These are phyloP conservation scores for Hemibagrus guttatus DNA, from an alignment of 2,797 vertebrate genomes.

Conservation along the genomic window DNA sequence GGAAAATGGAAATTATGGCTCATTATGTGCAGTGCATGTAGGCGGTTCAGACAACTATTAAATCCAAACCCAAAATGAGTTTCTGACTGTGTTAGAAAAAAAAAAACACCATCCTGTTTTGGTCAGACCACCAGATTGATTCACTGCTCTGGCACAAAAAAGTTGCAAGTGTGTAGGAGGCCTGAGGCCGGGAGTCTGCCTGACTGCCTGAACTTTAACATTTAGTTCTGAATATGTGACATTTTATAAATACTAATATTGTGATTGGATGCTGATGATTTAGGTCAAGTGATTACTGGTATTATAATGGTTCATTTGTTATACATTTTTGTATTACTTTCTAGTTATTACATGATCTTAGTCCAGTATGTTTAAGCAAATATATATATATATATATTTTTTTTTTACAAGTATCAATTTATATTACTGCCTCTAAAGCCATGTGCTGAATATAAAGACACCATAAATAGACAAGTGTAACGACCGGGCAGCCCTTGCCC, in stretches of 20 bases:
- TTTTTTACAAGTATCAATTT: not conserved
- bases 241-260: not conserved
- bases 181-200: not conserved
- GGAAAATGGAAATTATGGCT: not conserved
- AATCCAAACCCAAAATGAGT: not conserved
- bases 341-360: not conserved
- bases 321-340: not conserved
- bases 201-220: not conserved
- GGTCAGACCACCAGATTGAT: not conserved
- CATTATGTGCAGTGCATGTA: not conserved
- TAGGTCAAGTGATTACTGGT: not conserved
- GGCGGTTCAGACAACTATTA: not conserved
- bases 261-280: not conserved
- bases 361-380: not conserved
- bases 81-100: not conserved
- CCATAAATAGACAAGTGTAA: not conserved
- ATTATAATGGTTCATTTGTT: not conserved
- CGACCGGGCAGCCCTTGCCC: too few species aligned
- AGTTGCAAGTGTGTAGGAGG: not conserved
- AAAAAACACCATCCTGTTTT: constrained; percentile 5
- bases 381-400: too few species aligned
- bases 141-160: not conserved
- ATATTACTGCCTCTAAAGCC: too few species aligned
- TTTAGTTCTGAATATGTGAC: not conserved
- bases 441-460: not conserved